Evolutionary conservation across 1,140 invertebrate genomes (phyloP).

Genomic region (Trachelipus rathkii): DNA sequence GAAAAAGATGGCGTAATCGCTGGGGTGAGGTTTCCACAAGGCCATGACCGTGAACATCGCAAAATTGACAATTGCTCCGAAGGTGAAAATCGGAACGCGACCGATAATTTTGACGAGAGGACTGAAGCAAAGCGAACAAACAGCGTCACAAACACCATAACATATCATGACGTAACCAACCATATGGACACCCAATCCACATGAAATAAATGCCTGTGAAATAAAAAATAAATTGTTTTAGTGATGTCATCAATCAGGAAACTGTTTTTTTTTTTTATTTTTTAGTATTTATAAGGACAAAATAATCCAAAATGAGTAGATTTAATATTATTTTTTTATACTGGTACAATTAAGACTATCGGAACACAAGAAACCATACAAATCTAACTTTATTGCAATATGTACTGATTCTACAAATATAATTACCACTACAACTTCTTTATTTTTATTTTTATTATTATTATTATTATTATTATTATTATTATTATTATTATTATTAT

Average conservation of each 20-base stretch:
- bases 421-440: too few relatives aligned
- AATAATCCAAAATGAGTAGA: too few relatives aligned
- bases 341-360: too few relatives aligned
- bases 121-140: slow-evolving; percentile 82
- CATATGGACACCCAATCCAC: slow-evolving; percentile 78
- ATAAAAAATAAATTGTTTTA: background rate
- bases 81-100: slow-evolving; percentile 74
- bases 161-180: slow-evolving; percentile 96
- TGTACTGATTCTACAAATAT: too few relatives aligned
- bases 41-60: slow-evolving; percentile 69
- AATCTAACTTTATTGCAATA: too few relatives aligned
- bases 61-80: slow-evolving; percentile 71
- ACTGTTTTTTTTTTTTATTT: background rate
- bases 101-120: slow-evolving; percentile 88
- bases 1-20: slow-evolving; percentile 74
- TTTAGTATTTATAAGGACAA: background rate
- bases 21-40: slow-evolving; percentile 25
- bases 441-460: too few relatives aligned
- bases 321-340: too few relatives aligned
- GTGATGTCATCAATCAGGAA: background rate
- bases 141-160: slow-evolving; percentile 83
- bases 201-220: slow-evolving; percentile 84
- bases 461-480: too few relatives aligned
- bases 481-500: too few relatives aligned
- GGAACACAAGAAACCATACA: too few relatives aligned